Evolutionary conservation across 2,797 vertebrate genomes (phyloP), one percentile per base, ranked within the genome.

Genomic region (Astyanax mexicanus): DNA sequence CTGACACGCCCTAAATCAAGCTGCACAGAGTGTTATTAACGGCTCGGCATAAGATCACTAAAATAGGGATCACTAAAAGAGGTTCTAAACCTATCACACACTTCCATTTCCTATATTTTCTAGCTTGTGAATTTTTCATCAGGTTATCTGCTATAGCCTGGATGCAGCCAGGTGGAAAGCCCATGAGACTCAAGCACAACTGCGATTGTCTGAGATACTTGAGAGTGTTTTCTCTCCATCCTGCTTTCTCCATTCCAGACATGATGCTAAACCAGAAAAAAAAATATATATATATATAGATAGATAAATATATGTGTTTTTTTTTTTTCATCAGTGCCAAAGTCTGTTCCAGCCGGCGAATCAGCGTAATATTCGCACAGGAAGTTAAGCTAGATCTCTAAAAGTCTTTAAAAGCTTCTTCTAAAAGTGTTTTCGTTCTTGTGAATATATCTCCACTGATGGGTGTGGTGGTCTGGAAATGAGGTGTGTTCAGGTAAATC

Each of bases 121-220:
- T 54, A 25, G 68, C 69, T 81, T 73, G 70, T 89, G 77, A 86
- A 88, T 83, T 81, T 90, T 83, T 88, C 37, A 88, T 84, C 65
- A 82, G 58, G 54, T 69, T 49, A 82, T 81, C 75, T 77, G 77
- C 81, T 78, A 83, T 83, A 82, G 80, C 73, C 80, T 66, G 66
- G 62, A 81, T 11, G 69, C 74, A 81, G 76, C 78, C 19, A 52
- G 66, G 73, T 72, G 70, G 77, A 86, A 82, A 72, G 13, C 81
- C 77, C 64, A 52, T 9, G 79, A 71, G 81, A 85, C 1, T 4
- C 75, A 62, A 68, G 62, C 79, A 80, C 75, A 84, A 69, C 71
- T 79, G 55, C 49, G 80, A 86, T 61, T 79, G 72, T 79, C 68
- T 75, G 65, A 40, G 47, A 81, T 69, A 76, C 58, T 68, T 61